These are phyloP conservation scores for Zelleria hepariella DNA, from an alignment of 2,888 invertebrate species.

Conservation along the genomic window DNA sequence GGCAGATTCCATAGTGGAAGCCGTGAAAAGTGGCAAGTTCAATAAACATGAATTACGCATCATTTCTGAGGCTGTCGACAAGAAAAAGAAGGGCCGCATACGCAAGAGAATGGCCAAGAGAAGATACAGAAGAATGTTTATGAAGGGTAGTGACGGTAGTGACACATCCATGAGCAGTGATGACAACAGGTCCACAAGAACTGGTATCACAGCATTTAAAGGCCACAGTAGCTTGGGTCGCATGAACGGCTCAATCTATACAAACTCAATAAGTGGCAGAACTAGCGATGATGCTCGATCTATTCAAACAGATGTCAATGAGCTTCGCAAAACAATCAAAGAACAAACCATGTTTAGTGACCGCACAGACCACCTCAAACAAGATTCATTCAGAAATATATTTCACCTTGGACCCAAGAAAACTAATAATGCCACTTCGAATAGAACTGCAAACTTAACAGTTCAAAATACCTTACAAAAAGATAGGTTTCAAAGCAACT, in stretches of 20 bases:
- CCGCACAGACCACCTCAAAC: slow-evolving; percentile 27
- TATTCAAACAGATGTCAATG: slow-evolving; percentile 23
- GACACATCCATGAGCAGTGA: slow-evolving; percentile 51
- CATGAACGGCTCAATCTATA: slow-evolving; percentile 17
- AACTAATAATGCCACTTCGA: background rate
- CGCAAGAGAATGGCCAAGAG: slow-evolving; percentile 37
- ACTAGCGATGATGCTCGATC: slow-evolving; percentile 13
- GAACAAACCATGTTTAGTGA: slow-evolving; percentile 29
- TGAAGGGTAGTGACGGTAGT: slow-evolving; percentile 44
- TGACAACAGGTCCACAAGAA: slow-evolving; percentile 36
- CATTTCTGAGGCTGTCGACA: slow-evolving; percentile 37
- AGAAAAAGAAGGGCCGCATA: slow-evolving; percentile 25
- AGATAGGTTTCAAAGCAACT: slow-evolving; percentile 39
- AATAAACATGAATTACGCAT: slow-evolving; percentile 36
- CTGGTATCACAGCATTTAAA: slow-evolving; percentile 13
- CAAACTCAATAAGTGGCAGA: slow-evolving; percentile 26
- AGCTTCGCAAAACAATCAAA: slow-evolving; percentile 22
- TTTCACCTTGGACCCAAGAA: slow-evolving; percentile 13
- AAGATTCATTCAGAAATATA: slow-evolving; percentile 28
- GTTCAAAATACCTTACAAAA: slow-evolving; percentile 21
- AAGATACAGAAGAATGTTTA: slow-evolving; percentile 29
- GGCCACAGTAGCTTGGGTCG: no score
- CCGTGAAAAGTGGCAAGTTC: slow-evolving; percentile 34
- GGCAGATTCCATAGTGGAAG: slow-evolving; percentile 32
- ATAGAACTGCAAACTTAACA: slow-evolving; percentile 11